phyloP scores from a whole-genome alignment of 2,113 vertebrate species.

The Neogobius melanostomus region DNA sequence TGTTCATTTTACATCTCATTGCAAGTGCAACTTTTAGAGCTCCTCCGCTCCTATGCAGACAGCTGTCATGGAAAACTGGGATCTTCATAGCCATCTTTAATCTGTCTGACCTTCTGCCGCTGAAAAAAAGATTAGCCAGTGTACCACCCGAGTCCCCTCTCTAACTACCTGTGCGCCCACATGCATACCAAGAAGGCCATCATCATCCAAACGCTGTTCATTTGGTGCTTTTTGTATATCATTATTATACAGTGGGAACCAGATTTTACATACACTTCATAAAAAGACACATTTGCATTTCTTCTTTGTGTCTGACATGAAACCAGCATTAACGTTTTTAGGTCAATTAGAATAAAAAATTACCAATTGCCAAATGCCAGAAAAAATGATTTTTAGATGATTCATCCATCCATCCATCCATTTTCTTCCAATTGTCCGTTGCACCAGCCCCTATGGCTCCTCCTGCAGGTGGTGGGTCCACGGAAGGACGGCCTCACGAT shows the following conservation, averaged over 20 bases:
- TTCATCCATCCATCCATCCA: too few relatives aligned
- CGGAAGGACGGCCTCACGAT: too few relatives aligned
- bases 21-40: constrained; percentile 63
- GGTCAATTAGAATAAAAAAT: too few relatives aligned
- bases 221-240: constrained; percentile 41
- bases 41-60: constrained; percentile 60
- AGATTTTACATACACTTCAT: too few relatives aligned
- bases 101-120: constrained; percentile 74
- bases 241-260: constrained; percentile 11
- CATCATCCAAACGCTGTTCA: constrained; percentile 36
- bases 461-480: too few relatives aligned
- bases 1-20: constrained; percentile 77
- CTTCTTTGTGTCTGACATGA: too few relatives aligned
- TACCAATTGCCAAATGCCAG: too few relatives aligned
- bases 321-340: too few relatives aligned
- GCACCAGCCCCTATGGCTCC: too few relatives aligned
- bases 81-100: constrained; percentile 73
- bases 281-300: too few relatives aligned
- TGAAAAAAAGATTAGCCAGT: constrained; percentile 68
- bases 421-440: too few relatives aligned
- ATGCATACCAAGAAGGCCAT: constrained; percentile 61
- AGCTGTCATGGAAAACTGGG: constrained; percentile 66
- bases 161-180: constrained; percentile 46
- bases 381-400: too few relatives aligned
- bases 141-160: constrained; percentile 50